Base-by-base conservation (phyloP, 1,140 invertebrate species). In the Drosophila kepulauana region DNA sequence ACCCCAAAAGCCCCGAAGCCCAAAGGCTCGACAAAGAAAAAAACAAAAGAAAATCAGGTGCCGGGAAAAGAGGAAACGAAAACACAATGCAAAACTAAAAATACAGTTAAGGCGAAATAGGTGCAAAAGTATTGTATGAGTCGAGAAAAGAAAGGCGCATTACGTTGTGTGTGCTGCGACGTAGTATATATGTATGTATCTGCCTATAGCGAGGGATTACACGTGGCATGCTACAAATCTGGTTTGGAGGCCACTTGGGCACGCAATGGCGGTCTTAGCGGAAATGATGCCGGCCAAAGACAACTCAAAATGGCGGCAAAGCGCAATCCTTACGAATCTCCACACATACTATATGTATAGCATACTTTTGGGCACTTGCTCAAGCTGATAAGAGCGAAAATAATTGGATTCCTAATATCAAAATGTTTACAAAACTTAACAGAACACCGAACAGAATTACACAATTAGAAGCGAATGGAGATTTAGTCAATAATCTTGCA, bases 221-320 rank as follows among this genome's bases (percentile, higher is more conserved):
- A 76, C 78, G 75, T 81, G 78, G 70, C 78, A 28, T 20, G 56
- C 59, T 33, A 45, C 61, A 75, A 78, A 88, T 88, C 84, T 75
- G 59, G 54, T 64, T 65, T 61, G 43, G 67, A 46, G 74, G 85
- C 80, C 80, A 81, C 85, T 88, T 84, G 78, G 78, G 80, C 81
- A 88, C 84, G 84, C 85, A 89, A 74, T 63, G 65, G 45, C 61
- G 69, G 68, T 54, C 79, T 73, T 54, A 74, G 76, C 80, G 84
- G 84, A 88, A 82, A 45, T 62, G 25, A 79, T 78, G 73, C 64
- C 66, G 45, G 33, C 56, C 71, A 66, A 79, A 66, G 69, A 63
- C 68, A 67, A 76, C 78, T 76, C 66, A 59, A 71, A 81, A 69
- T 30, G 25, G 41, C 66, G 33, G 58, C 56, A 70, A 71, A 7